A percentile compares a stretch with the other conserved stretches of the same genome.
These are phyloP conservation scores for Gadus chalcogrammus DNA, from an alignment of 2,113 vertebrate genomes.

Conservation along the genomic window DNA sequence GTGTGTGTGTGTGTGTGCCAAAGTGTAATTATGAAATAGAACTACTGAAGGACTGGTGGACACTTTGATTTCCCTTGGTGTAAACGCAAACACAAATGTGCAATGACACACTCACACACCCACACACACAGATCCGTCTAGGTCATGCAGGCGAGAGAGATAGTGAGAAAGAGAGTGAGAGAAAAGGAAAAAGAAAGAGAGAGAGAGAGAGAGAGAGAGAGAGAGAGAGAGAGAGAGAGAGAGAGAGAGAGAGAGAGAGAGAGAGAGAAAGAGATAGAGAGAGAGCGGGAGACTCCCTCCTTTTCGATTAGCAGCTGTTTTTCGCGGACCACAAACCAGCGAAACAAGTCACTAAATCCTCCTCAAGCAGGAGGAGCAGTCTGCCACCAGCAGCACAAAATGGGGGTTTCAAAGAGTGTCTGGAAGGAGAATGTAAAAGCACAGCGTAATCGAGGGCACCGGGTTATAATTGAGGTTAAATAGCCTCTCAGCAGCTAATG, in stretches of 20 bases:
- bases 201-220: not conserved
- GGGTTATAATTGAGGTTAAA: too few species aligned
- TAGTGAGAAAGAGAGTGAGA: not conserved
- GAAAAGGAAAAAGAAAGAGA: too few species aligned
- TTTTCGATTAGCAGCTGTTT: not conserved
- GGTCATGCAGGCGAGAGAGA: not conserved
- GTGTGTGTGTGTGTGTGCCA: conserved; percentile 31
- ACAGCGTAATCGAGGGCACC: too few species aligned
- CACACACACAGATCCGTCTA: not conserved
- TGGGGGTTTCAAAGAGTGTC: too few species aligned
- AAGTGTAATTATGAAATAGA: conserved; percentile 66
- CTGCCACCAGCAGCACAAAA: too few species aligned
- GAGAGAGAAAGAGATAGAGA: not conserved
- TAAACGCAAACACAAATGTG: not conserved
- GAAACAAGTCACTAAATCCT: too few species aligned
- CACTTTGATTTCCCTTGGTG: conserved; percentile 66
- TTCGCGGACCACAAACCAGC: not conserved
- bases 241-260: conserved; percentile 1
- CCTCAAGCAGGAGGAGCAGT: not conserved
- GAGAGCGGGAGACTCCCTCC: not conserved
- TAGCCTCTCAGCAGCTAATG: too few species aligned
- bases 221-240: not conserved
- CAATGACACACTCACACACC: conserved; percentile 5
- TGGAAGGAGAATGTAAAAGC: too few species aligned
- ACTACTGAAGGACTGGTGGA: conserved; percentile 41